Conservation (phyloP, 2,113 vertebrate genomes). For the Gnathonemus longibarbis region DNA sequence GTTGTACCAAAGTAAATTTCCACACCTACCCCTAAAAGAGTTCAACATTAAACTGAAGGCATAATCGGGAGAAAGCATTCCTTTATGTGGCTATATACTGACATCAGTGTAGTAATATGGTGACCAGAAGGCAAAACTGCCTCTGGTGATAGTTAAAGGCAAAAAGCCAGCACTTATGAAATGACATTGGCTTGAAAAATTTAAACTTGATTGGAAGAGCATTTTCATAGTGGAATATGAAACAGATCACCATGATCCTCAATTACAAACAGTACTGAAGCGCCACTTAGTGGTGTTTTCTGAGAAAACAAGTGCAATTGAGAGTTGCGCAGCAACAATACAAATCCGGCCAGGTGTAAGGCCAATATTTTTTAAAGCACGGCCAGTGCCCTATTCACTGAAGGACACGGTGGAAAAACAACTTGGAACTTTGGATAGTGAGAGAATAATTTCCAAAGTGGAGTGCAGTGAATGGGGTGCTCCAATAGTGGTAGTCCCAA, state of each 20-base stretch:
- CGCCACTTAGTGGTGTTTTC: neutral
- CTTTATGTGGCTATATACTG: neutral
- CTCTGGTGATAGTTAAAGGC: neutral
- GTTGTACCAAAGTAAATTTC: neutral
- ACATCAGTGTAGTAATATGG: neutral
- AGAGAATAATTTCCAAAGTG: neutral
- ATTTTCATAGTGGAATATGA: neutral
- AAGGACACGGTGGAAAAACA: neutral
- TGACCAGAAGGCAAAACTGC: neutral
- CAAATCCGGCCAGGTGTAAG: neutral
- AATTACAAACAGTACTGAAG: neutral
- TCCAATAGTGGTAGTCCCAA: neutral
- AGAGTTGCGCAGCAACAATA: neutral
- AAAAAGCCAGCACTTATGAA: neutral
- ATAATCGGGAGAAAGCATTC: neutral
- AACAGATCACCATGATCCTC: neutral
- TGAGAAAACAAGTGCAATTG: neutral
- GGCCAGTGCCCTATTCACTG: neutral
- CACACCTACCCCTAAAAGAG: neutral
- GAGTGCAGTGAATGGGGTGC: constrained; percentile 16
- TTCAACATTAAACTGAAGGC: too few relatives aligned
- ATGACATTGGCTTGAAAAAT: neutral
- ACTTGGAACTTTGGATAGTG: neutral
- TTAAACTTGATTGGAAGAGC: neutral
- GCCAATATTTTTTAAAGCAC: constrained; percentile 4